Evolutionary conservation across 2,888 invertebrate genomes (phyloP).

Genomic region (Urechis unicinctus): DNA sequence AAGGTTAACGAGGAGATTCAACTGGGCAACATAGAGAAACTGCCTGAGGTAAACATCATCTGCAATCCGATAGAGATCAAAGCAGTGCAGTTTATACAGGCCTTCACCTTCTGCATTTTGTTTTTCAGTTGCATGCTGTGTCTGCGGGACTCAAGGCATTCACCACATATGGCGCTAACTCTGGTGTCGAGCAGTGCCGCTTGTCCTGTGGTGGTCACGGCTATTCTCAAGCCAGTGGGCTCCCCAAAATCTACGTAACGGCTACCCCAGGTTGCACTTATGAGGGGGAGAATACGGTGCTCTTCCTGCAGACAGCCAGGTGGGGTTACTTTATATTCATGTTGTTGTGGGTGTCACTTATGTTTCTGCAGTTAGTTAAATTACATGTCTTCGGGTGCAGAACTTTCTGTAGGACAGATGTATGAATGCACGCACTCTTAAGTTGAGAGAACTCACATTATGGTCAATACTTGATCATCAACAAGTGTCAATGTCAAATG

Average conservation of each 20-base stretch:
- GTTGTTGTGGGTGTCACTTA: background rate
- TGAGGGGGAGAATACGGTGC: slow-evolving; percentile 93
- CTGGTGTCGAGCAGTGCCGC: slow-evolving; percentile 77
- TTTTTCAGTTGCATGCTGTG: slow-evolving; percentile 73
- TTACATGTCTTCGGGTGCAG: too few relatives aligned
- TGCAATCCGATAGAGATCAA: too few relatives aligned
- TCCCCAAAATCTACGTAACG: slow-evolving; percentile 77
- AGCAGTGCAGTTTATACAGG: too few relatives aligned
- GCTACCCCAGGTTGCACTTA: slow-evolving; percentile 86
- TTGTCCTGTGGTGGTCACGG: slow-evolving; percentile 93
- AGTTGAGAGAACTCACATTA: background rate
- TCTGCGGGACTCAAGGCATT: slow-evolving; percentile 89
- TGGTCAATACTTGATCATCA: background rate
- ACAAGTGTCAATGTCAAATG: background rate
- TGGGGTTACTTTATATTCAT: slow-evolving; percentile 19
- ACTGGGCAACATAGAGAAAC: slow-evolving; percentile 69
- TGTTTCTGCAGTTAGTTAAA: too few relatives aligned
- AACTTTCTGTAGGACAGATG: too few relatives aligned
- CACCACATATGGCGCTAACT: slow-evolving; percentile 67
- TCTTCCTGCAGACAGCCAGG: slow-evolving; percentile 79
- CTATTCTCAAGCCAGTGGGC: slow-evolving; percentile 63
- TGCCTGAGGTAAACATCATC: slow-evolving; percentile 65
- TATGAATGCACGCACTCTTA: background rate
- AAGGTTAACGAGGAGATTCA: slow-evolving; percentile 62
- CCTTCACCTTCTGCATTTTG: too few relatives aligned